phyloP scores from a whole-genome alignment of 2,888 invertebrate genomes.

The Oscheius sp. region DNA sequence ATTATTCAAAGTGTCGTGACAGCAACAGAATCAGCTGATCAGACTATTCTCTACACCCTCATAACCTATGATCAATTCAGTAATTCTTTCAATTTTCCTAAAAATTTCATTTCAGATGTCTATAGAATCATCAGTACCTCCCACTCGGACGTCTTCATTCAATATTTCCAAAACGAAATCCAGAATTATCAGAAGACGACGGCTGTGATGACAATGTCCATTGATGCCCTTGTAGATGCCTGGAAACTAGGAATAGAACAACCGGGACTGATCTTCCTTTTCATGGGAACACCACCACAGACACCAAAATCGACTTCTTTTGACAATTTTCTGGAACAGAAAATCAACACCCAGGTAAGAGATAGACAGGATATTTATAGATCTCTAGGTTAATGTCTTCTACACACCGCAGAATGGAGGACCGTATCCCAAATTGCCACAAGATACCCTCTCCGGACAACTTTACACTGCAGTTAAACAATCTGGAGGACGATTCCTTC shows the following conservation, averaged over 20 bases:
- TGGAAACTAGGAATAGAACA: conserved; percentile 2
- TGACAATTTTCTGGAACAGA: conserved; percentile 17
- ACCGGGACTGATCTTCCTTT: conserved; percentile 8
- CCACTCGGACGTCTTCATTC: not conserved
- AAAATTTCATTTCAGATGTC: not conserved
- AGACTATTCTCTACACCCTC: conserved; percentile 9
- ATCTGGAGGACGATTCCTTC: conserved; percentile 5
- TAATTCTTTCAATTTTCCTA: not conserved
- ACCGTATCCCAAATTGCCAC: not conserved
- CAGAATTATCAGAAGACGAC: not conserved
- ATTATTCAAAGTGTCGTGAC: not conserved
- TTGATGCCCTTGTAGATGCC: conserved; percentile 13
- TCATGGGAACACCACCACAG: not conserved
- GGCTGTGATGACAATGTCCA: not conserved
- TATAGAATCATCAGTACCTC: conserved; percentile 16
- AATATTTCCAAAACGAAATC: not conserved
- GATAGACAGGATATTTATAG: not conserved
- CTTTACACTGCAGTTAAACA: conserved; percentile 1
- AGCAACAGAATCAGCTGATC: not conserved
- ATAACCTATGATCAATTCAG: conserved; percentile 9
- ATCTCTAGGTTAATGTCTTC: conserved; percentile 13
- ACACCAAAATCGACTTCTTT: not conserved
- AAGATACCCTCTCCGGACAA: not conserved
- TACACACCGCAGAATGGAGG: not conserved
- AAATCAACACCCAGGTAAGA: conserved; percentile 19